A percentile compares a stretch with the other conserved stretches of the same genome.
phyloP scores from a whole-genome alignment of 2,797 vertebrate genomes.

The Pseudomugil tenellus region DNA sequence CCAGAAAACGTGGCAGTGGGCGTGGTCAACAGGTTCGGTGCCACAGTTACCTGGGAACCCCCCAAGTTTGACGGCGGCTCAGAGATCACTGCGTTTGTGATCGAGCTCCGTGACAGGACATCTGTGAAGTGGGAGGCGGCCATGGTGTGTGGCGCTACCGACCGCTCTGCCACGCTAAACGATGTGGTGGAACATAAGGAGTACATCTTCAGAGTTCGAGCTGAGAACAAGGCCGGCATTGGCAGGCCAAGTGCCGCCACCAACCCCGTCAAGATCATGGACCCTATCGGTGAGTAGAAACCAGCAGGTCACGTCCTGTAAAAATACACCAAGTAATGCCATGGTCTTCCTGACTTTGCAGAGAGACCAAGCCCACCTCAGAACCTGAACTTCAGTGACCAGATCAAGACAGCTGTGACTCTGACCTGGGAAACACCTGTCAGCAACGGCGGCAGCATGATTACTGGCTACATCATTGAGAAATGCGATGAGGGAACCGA shows the following conservation, averaged over 20 bases:
- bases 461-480: conserved; percentile 95
- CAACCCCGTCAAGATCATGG: conserved; percentile 93
- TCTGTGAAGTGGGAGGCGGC: conserved; percentile 95
- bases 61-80: conserved; percentile 93
- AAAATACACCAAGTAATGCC: background rate
- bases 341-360: conserved; percentile 53
- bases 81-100: conserved; percentile 90
- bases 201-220: conserved; percentile 96
- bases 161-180: conserved; percentile 86
- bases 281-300: conserved; percentile 89
- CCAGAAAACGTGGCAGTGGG: conserved; percentile 90
- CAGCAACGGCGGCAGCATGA: conserved; percentile 91
- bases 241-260: conserved; percentile 95
- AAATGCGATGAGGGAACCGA: conserved; percentile 90
- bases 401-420: conserved; percentile 89
- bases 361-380: conserved; percentile 94
- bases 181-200: conserved; percentile 99
- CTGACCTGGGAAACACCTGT: conserved; percentile 95
- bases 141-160: conserved; percentile 85
- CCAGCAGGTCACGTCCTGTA: rapidly evolving
- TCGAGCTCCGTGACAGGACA: conserved; percentile 94
- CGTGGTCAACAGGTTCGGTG: conserved; percentile 91
- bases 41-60: conserved; percentile 91
- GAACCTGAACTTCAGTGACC: conserved; percentile 89
- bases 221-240: conserved; percentile 94